Evolutionary conservation across 2,888 invertebrate genomes (phyloP), one percentile per base, ranked within the genome.

Genomic region (Euplagia quadripunctaria): DNA sequence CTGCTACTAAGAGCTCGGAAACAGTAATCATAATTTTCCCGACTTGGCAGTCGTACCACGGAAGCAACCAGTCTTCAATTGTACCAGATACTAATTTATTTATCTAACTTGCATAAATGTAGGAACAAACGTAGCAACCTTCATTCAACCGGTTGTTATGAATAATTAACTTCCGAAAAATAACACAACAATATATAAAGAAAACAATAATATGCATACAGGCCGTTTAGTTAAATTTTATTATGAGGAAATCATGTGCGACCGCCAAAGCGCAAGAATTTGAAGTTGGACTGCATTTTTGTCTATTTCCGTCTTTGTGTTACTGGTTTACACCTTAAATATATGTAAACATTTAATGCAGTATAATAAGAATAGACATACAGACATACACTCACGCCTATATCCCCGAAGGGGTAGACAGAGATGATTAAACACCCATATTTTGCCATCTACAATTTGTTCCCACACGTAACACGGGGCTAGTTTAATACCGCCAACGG

Each of bases 171-270:
- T 82, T 80, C 80, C 79, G 61, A 82, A 80, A 58, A 75, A 64
- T 64, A 68, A 64, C 58, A 67, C 17, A 41, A 63, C 46, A 31
- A 31, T 3, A 55, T 41, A 65, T 46, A 51, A 67, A 51, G 41
- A 70, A 68, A 65, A 70, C 51, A 71, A 70, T 20, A 68, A 74
- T 75, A 17, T 11, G n/a, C 31, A 31, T 55, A 83, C 79, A 82
- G 75, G 31, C 31, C 31, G 31, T 31, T 31, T 31, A 31, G 31
- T 31, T 31, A 75, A 71, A 31, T 42, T 71, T 70, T 61, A 78
- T 75, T 74, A 77, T 73, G 51, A 84, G 83, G 85, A 84, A 83
- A 79, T 84, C 77, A 75, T 81, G 76, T 61, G 65, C 70, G 85
- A 66, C 85, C 83, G 71, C 72, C 82, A 82, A 81, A 82, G 9